Percentiles rank a stretch among this genome's conserved stretches.
phyloP scores from a whole-genome alignment of 2,113 vertebrate species.

The Cheilinus undulatus region DNA sequence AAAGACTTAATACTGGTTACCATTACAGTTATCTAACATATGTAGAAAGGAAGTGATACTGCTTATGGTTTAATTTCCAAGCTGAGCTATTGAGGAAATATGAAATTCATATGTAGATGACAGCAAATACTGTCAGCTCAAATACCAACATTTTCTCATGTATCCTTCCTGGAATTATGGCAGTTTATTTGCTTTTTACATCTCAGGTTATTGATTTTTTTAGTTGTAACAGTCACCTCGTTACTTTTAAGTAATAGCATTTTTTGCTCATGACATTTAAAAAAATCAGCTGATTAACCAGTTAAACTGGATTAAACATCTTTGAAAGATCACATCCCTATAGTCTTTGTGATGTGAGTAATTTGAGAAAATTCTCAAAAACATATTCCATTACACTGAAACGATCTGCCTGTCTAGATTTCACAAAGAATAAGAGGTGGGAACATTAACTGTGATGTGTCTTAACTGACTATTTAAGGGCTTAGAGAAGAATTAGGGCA shows the following conservation, averaged over 20 bases:
- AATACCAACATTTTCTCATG: fast-evolving
- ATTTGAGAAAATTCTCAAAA: no score
- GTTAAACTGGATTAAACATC: no score
- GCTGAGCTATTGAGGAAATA: not conserved
- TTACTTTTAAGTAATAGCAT: no score
- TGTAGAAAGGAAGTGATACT: slow-evolving; percentile 23
- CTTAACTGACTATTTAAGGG: not conserved
- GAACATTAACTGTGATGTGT: not conserved
- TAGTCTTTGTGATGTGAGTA: no score
- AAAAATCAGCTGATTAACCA: no score
- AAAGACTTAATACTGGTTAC: not conserved
- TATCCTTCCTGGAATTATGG: no score
- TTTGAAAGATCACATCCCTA: no score
- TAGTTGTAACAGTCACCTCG: no score
- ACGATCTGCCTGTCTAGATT: not conserved
- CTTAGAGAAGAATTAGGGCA: no score
- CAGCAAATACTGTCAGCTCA: not conserved
- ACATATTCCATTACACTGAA: not conserved
- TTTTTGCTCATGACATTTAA: no score
- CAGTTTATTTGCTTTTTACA: no score
- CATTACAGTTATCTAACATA: not conserved
- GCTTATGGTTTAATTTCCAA: not conserved
- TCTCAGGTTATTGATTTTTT: no score
- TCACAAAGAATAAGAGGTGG: not conserved
- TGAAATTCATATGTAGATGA: not conserved